phyloP scores from a whole-genome alignment of 2,797 vertebrate genomes.

The Spea hammondii region DNA sequence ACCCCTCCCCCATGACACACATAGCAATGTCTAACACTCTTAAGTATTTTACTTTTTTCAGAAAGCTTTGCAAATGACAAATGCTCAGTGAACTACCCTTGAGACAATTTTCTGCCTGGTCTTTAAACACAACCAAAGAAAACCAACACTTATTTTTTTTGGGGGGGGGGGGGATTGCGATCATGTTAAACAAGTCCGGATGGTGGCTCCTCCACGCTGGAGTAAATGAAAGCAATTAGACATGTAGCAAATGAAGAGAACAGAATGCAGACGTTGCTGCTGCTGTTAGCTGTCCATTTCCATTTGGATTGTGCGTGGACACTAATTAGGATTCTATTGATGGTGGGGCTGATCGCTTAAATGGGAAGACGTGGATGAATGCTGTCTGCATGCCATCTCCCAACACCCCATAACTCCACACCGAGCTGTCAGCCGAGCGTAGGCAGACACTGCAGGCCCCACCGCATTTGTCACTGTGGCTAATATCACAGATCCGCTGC shows the following conservation, averaged over 20 bases:
- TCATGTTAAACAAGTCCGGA: not conserved
- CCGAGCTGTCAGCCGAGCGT: slow-evolving; percentile 64
- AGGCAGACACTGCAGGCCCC: slow-evolving; percentile 64
- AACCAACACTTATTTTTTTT: too few relatives aligned
- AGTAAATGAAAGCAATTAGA: slow-evolving; percentile 49
- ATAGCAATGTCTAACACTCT: too few relatives aligned
- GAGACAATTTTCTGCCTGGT: too few relatives aligned
- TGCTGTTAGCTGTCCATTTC: slow-evolving; percentile 59
- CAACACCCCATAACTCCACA: slow-evolving; percentile 67
- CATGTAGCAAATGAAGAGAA: slow-evolving; percentile 45
- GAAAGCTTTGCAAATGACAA: too few relatives aligned
- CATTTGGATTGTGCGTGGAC: slow-evolving; percentile 59
- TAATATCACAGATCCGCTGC: slow-evolving; percentile 68
- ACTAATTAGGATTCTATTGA: slow-evolving; percentile 69
- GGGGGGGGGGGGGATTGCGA: too few relatives aligned
- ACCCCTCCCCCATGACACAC: too few relatives aligned
- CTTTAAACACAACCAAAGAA: too few relatives aligned
- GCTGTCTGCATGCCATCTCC: slow-evolving; percentile 68
- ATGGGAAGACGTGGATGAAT: slow-evolving; percentile 56
- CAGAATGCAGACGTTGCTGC: slow-evolving; percentile 48
- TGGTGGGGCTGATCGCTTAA: slow-evolving; percentile 58
- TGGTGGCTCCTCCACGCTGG: not conserved
- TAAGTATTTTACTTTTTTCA: too few relatives aligned
- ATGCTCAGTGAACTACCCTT: too few relatives aligned
- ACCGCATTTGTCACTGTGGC: slow-evolving; percentile 70